Evolutionary conservation across 2,888 invertebrate species (phyloP).

Genomic region (Stramonita haemastoma): DNA sequence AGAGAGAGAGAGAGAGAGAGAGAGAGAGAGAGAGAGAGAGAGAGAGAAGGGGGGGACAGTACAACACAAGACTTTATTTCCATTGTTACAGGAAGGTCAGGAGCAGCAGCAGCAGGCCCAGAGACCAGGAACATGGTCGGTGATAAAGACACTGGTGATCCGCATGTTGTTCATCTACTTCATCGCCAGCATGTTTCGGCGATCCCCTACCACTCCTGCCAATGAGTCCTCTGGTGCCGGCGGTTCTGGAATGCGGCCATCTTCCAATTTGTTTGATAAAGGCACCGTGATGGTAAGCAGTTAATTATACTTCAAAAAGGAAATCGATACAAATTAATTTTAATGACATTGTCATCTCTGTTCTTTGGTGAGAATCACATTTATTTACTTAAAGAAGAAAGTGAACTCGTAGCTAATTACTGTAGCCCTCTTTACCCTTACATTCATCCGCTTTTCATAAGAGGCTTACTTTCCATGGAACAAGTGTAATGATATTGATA

Average conservation of each 20-base stretch:
- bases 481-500: too few relatives aligned
- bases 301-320: background rate
- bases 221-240: slow-evolving; percentile 14
- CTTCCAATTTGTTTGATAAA: slow-evolving; percentile 81
- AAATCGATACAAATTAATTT: too few relatives aligned
- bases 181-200: slow-evolving; percentile 92
- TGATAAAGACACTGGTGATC: slow-evolving; percentile 90
- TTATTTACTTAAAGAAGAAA: too few relatives aligned
- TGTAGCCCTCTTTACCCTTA: too few relatives aligned
- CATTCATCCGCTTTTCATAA: too few relatives aligned
- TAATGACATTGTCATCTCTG: too few relatives aligned
- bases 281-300: slow-evolving; percentile 84
- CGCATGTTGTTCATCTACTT: slow-evolving; percentile 95
- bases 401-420: too few relatives aligned
- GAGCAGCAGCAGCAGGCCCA: slow-evolving; percentile 40
- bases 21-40: too few relatives aligned
- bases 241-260: slow-evolving; percentile 52
- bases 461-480: too few relatives aligned
- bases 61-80: background rate
- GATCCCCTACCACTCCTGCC: slow-evolving; percentile 79
- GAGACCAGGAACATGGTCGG: slow-evolving; percentile 70
- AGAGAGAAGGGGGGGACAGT: too few relatives aligned
- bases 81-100: slow-evolving; percentile 9
- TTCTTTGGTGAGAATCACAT: too few relatives aligned
- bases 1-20: too few relatives aligned